Evolutionary conservation across 2,113 vertebrate genomes (phyloP), one percentile per base, ranked within the genome.

Genomic region (Drymodes brunneopygia): DNA sequence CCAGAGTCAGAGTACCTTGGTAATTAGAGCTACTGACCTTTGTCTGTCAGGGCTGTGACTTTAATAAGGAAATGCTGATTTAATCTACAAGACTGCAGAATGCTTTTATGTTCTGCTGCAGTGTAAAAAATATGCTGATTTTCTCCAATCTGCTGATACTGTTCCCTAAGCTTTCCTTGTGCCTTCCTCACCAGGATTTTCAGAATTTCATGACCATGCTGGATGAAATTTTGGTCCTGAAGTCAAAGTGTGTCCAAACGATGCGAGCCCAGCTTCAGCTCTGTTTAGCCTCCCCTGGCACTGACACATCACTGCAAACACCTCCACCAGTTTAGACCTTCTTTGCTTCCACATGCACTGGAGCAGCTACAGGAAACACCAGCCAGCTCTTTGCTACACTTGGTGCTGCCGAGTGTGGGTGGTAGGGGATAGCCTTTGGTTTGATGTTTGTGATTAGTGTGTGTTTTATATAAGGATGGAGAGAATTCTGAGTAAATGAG

Each of bases 151-250:
- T 90, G 31, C 24, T 74, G 15, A n/a, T 51, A 18, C 8, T 79
- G 19, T 67, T 90, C 7, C 20, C 42, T 89, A 47, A 84, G 66
- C 50, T 83, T 81, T 53, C 38, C 22, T 84, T 91, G 66, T 91
- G 53, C 27, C 74, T 96, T 94, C 71, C 54, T 97, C 47, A 88
- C 47, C 88, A 99, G 99, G 97, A 98, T 86, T 99, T 99, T 97
- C 97, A 91, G 78, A 98, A 98, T 47, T 98, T 98, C 22, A 96
- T 98, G 79, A 90, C 94, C 69, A 98, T 97, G 89, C 95, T 99
- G 90, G 98, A 98, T 81, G 98, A 98, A 94, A 98, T 99, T 81
- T 97, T 99, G 98, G 87, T 95, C 60, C 96, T 97, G 96, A 99
- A 99, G 91, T 97, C 97, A 5, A 92, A 88, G 81, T 99, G 98